phyloP scores from a whole-genome alignment of 2,888 invertebrate species.

The Parnassius glacialis region DNA sequence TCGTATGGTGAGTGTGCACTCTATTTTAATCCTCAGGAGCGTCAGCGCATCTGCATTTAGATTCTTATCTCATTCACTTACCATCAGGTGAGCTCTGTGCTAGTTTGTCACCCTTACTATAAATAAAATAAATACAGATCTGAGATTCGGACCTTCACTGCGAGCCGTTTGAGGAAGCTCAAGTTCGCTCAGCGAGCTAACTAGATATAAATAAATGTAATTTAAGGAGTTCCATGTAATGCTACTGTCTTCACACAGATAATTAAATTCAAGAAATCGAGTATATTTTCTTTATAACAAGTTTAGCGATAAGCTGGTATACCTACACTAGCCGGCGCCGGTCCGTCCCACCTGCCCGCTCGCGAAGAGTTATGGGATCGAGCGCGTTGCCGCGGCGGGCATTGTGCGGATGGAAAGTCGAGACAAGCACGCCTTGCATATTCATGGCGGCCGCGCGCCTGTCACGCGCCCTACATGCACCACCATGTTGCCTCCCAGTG shows the following conservation, averaged over 20 bases:
- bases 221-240: too few species aligned
- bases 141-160: too few species aligned
- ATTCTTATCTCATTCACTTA: too few species aligned
- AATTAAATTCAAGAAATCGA: constrained; percentile 12
- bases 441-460: constrained; percentile 23
- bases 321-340: constrained; percentile 57
- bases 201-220: too few species aligned
- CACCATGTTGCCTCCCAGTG: constrained; percentile 14
- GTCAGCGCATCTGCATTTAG: too few species aligned
- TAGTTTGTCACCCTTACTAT: too few species aligned
- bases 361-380: constrained; percentile 57
- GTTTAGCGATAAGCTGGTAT: constrained; percentile 34
- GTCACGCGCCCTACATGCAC: constrained; percentile 21
- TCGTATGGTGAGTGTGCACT: too few species aligned
- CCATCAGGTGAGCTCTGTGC: too few species aligned
- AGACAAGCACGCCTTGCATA: constrained; percentile 26
- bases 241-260: not conserved
- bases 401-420: constrained; percentile 39
- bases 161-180: too few species aligned
- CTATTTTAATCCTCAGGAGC: too few species aligned
- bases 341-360: constrained; percentile 65
- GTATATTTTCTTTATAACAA: constrained; percentile 18
- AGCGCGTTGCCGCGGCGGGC: constrained; percentile 34
- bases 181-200: too few species aligned
- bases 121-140: too few species aligned